Base-by-base conservation (phyloP, 2,797 vertebrate genomes). In the Nannoperca australis region DNA sequence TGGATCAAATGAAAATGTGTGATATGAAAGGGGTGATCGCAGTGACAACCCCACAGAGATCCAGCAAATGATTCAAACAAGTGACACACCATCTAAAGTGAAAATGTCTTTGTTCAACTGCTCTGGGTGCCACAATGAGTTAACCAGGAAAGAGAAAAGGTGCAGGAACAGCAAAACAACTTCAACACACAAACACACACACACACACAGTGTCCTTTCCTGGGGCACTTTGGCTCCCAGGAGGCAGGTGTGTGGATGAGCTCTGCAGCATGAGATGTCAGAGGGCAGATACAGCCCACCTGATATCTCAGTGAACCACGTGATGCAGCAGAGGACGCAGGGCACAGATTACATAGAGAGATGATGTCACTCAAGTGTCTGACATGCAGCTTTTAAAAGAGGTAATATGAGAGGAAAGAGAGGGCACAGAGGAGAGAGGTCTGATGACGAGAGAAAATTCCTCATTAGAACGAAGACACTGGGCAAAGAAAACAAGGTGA, bases 131-230 rank as follows among this genome's bases (percentile, higher is more conserved):
- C 30, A 60, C 40, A 51, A 13, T 34, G 22, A 69, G 54, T 75
- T 74, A 68, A 20, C 9, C 49, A 38, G 14, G 63, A 15, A 74
- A 34, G 17, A 50, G 20, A 56, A 51, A 54, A 77, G 59, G 32
- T 69, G 70, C 55, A 70, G 55, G 45, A 34, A 51, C 20, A 65
- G 40, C 58, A 68, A 34, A 65, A 63, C 18, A 55, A 68, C 58
- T 66, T 54, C 9, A 68, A 30, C 53, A 36, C 62, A 67, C 12
- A 24, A 36, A 64, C 61, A 80, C 54, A 60, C 62, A 22, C 58
- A 67, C 8, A 17, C 42, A 76, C 36, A 72, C 54, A 5, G 66
- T 81, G 79, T 84, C 74, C 81, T 87, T 85, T 84, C 79, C 81
- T 38, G 54, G 58, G 72, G 78, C 76, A 60, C 44, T 73, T 2